Base-by-base conservation (phyloP, 2,113 vertebrate genomes). In the Callorhinus ursinus region DNA sequence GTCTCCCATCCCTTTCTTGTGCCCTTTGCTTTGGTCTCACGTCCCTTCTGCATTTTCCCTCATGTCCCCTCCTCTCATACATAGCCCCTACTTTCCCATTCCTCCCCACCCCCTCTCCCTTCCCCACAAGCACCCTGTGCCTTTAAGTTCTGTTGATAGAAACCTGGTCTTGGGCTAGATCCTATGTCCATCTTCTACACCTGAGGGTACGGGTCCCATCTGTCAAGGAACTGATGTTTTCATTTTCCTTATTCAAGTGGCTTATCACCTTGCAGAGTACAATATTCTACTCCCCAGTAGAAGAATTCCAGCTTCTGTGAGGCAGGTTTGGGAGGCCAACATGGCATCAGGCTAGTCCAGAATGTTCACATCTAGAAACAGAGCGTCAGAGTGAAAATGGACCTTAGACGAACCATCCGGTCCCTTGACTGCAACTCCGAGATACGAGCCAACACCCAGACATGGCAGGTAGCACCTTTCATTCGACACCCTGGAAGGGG, bases 81-180 rank as follows among this genome's bases (percentile, higher is more conserved):
- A 10, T 3, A 7, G 1, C 21, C 14, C 7, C 42, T 5, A 0
- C 28, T 65, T 24, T 16, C 19, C 22, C 6, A 22, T 16, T 24
- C 22, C 9, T 12, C 2, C 55, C 39, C 36, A 51, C 16, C 9
- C 16, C 2, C 16, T 31, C 11, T 33, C 5, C 26, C 5, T 6
- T 4, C 5, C 7, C 13, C 10, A 24, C 80, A 11, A 15, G 12
- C 21, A 51, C 59, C 24, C 7, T 22, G 33, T 7, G 15, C n/a
- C 63, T 88, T 59, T 53, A 67, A 61, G 10, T 79, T 84, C 55
- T 74, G 19, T 80, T 49, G 72, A 33, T 55, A 59, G 83, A 83
- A 71, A 42, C 18, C 6, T 33, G 46, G 36, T 26, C 8, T 71
- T 53, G 57, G 67, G 4, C 36, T 31, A 61, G 53, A 46, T 67